Evolutionary conservation across 2,113 vertebrate species (phyloP), one percentile per base, ranked within the genome.

Genomic region (Cynopterus brachyotis): DNA sequence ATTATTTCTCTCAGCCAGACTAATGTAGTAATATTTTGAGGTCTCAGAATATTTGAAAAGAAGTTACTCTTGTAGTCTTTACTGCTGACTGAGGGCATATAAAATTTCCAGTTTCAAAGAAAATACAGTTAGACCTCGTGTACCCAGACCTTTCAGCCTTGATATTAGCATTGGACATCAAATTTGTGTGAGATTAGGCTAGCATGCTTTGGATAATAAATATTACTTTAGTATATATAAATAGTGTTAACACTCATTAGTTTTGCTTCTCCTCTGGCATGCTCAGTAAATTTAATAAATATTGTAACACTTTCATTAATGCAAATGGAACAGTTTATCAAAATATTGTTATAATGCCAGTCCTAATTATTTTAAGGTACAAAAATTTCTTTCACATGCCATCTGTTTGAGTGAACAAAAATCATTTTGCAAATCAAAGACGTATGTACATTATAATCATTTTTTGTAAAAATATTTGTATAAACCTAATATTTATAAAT

Each of bases 281-380:
- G 20, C 70, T 97, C 30, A 93, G 88, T 88, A 93, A 66, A 91
- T 72, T 60, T 75, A 89, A 76, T 40, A 94, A 91, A 81, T 93
- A 47, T 40, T 80, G 5, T 69, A 88, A 79, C 26, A 66, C 4
- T 80, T 92, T 67, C 37, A 62, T 64, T 64, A 88, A 92, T 55
- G 30, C 5, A 45, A 79, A 80, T 66, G 12, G 9, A 70, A 40
- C 89, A 79, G 6, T 78, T 92, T 83, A 92, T 79, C 28, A 93
- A 94, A 87, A 88, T 96, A 91, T 84, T 96, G 32, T 75, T 89
- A 72, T 8, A 69, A 40, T 59, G 70, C 3, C 57, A 72, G 9
- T 93, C 59, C 24, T 80, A 50, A 95, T 70, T 85, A 93, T 84
- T 85, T 70, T 70, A 79, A 60, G 20, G 67, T 50, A 95, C 50